Evolutionary conservation across 2,888 invertebrate genomes (phyloP).

Genomic region (Eudasyphora cyanicolor): DNA sequence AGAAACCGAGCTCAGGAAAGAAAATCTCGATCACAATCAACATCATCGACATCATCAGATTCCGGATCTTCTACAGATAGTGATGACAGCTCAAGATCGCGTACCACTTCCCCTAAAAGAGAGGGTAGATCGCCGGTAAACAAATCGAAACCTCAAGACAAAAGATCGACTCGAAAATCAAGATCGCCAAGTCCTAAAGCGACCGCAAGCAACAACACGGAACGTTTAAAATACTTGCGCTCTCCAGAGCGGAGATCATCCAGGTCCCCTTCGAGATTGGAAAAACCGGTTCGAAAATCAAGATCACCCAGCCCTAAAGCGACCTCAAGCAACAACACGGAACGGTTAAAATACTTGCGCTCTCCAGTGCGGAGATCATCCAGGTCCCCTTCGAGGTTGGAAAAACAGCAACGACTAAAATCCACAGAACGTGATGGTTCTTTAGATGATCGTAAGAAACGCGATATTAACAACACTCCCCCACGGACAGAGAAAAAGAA

Average conservation of each 20-base stretch:
- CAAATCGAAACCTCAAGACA: slow-evolving; percentile 7
- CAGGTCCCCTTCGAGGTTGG: slow-evolving; percentile 14
- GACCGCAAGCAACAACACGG: not conserved
- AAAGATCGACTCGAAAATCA: not conserved
- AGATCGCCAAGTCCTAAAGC: slow-evolving; percentile 19
- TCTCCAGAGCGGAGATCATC: slow-evolving; percentile 16
- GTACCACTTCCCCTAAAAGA: slow-evolving; percentile 67
- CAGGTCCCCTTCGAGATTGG: slow-evolving; percentile 19
- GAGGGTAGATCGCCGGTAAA: not conserved
- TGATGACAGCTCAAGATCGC: slow-evolving; percentile 52
- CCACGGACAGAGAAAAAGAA: slow-evolving; percentile 38
- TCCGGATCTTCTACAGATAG: slow-evolving; percentile 39
- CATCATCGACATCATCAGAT: slow-evolving; percentile 41
- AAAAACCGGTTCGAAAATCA: not conserved
- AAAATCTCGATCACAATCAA: slow-evolving; percentile 48
- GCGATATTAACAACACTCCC: slow-evolving; percentile 24
- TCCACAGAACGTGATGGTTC: slow-evolving; percentile 31
- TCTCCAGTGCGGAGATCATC: slow-evolving; percentile 16
- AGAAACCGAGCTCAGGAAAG: not conserved
- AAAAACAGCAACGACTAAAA: not conserved
- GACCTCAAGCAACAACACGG: not conserved
- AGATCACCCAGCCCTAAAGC: slow-evolving; percentile 19
- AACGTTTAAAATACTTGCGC: not conserved
- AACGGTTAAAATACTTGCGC: not conserved
- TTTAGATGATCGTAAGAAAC: slow-evolving; percentile 19